Percentiles rank a stretch among this genome's conserved stretches.
Evolutionary conservation across 1,140 invertebrate species (phyloP).

Genomic region (Spodoptera litura): DNA sequence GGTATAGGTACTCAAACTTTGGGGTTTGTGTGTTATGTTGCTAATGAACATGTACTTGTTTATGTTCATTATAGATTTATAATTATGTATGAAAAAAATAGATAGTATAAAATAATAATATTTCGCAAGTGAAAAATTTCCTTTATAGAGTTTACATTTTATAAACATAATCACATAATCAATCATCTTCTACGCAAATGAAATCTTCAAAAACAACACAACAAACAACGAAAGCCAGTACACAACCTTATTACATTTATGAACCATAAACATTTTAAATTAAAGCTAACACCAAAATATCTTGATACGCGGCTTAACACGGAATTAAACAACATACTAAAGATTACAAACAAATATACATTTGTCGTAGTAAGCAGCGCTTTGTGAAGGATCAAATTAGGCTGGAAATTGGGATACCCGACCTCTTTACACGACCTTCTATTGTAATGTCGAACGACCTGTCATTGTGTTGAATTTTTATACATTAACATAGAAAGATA

Average conservation of each 20-base stretch:
- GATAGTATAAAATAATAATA: too few species aligned
- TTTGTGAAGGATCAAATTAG: background rate
- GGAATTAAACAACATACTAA: background rate
- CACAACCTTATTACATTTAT: conserved; percentile 6
- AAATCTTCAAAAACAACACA: background rate
- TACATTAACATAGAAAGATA: background rate
- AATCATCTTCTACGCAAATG: too few species aligned
- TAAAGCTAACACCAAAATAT: background rate
- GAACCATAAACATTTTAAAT: conserved; percentile 27
- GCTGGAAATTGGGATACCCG: background rate
- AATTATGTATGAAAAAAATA: too few species aligned
- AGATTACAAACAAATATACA: background rate
- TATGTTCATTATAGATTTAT: too few species aligned
- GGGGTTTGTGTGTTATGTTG: too few species aligned
- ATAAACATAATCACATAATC: too few species aligned
- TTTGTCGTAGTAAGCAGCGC: conserved; percentile 15
- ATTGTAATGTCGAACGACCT: background rate
- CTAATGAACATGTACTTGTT: too few species aligned
- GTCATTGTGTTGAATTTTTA: conserved; percentile 9
- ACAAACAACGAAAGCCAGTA: conserved; percentile 3
- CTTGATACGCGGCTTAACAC: conserved; percentile 10
- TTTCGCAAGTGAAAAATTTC: too few species aligned
- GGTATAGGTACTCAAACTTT: too few species aligned
- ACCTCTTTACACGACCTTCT: conserved; percentile 31
- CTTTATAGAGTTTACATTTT: too few species aligned